Evolutionary conservation across 2,797 vertebrate species (phyloP).

Genomic region (Astyanax mexicanus): DNA sequence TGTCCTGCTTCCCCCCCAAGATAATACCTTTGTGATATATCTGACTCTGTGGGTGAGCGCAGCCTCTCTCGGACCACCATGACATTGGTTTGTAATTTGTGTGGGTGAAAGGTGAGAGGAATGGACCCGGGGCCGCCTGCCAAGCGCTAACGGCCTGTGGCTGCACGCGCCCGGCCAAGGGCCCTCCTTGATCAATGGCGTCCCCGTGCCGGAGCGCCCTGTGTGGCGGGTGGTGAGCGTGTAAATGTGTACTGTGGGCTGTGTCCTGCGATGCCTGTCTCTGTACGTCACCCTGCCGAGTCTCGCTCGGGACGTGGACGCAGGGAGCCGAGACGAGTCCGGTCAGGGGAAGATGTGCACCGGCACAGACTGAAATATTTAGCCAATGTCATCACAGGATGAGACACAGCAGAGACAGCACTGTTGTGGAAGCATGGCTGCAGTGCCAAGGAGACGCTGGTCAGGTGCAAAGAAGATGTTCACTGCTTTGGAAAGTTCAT

Average conservation of each 20-base stretch:
- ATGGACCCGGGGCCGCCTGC: conserved; percentile 35
- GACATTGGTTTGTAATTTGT: conserved; percentile 48
- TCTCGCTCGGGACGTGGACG: background rate
- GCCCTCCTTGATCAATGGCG: conserved; percentile 32
- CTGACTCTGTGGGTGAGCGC: conserved; percentile 37
- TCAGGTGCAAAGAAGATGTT: conserved; percentile 3
- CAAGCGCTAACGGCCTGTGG: conserved; percentile 41
- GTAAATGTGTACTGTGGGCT: conserved; percentile 6
- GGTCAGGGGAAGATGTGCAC: too few species aligned
- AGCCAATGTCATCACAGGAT: background rate
- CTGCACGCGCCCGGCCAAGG: conserved; percentile 21
- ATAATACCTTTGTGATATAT: conserved; percentile 49
- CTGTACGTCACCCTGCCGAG: conserved; percentile 17
- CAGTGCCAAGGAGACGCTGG: background rate
- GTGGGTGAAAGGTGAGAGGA: conserved; percentile 38
- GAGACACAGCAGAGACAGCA: background rate
- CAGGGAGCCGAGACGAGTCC: background rate
- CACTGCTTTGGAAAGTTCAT: background rate
- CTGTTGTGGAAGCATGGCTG: background rate
- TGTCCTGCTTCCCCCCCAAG: conserved; percentile 35
- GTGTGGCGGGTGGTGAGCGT: conserved; percentile 19
- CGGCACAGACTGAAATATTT: background rate
- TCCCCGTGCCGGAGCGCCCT: background rate
- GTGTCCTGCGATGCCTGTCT: background rate
- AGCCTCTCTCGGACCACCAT: conserved; percentile 34